Evolutionary conservation across 1,140 invertebrate genomes (phyloP), one percentile per base, ranked within the genome.

Genomic region (Portunus trituberculatus): DNA sequence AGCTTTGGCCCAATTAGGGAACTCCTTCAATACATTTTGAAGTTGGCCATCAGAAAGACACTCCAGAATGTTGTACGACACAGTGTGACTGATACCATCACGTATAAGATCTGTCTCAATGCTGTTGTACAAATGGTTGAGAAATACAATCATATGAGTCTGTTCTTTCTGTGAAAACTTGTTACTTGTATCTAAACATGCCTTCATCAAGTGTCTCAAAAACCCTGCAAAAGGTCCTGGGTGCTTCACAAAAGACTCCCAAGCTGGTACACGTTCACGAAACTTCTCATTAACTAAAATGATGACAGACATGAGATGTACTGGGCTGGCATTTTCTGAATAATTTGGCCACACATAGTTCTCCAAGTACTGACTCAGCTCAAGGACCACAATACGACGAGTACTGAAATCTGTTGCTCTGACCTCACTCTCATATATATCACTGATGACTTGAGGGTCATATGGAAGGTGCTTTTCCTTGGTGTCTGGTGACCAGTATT

Each of bases 261-360:
- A 99, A n/a, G 99, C 99, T 95, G 98, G 98, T 20, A 99, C 99
- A 96, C 99, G 97, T 97, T 99, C 99, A 25, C 99, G 97, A 96
- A 99, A 99, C 97, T 99, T 99, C 96, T 99, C 99, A 97, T 99
- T 99, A 16, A 99, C 98, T 98, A 99, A 99, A 0, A 99, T 98
- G 52, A 99, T 98, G 96, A 99, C 99, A 0, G 99, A 99, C 98
- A 99, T 98, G 95, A 99, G 98, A 97, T 99, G 99, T 3, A 98
- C 98, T 96, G 98, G 97, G 0, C 98, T 98, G 0, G 98, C 98
- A 89, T 97, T 97, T 84, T 97, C 97, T 16, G 97, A 96, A 97
- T 99, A 99, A 97, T 99, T 98, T n/a, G 99, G 99, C 99, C 99
- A 99, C 25, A 99, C 97, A 97, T 99, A 99, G 97, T 99, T 99